These are phyloP conservation scores for Tyrannus savana DNA, from an alignment of 2,113 vertebrate genomes.

Conservation along the genomic window DNA sequence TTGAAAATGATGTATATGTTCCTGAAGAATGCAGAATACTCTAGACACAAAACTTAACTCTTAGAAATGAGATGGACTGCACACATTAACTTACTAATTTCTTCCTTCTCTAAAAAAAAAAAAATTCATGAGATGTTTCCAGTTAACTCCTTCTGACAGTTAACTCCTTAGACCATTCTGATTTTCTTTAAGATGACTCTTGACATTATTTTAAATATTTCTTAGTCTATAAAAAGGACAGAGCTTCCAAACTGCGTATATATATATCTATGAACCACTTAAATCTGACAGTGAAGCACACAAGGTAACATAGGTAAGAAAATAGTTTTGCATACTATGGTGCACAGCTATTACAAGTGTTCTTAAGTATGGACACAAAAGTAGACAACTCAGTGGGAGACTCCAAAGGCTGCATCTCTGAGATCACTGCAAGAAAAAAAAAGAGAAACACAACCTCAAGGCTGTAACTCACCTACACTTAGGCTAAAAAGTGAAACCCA, in stretches of 20 bases:
- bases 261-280: neutral
- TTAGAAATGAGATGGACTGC: neutral
- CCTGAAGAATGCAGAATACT: neutral
- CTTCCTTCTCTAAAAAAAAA: neutral
- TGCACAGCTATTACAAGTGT: constrained; percentile 39
- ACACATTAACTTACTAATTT: neutral
- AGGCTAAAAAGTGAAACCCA: constrained; percentile 56
- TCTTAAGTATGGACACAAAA: constrained; percentile 50
- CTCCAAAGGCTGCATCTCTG: constrained; percentile 38
- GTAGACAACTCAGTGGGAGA: constrained; percentile 35
- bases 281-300: neutral
- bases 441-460: constrained; percentile 53
- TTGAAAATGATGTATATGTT: neutral
- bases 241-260: neutral
- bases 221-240: neutral
- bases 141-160: neutral
- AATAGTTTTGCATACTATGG: constrained; percentile 33
- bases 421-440: constrained; percentile 54
- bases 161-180: neutral
- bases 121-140: neutral
- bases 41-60: neutral
- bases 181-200: neutral
- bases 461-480: constrained; percentile 58
- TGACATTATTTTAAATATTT: neutral
- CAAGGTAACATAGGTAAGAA: neutral